Evolutionary conservation across 2,888 invertebrate genomes (phyloP), one percentile per base, ranked within the genome.

Genomic region (Hemicrepidius hirtus): DNA sequence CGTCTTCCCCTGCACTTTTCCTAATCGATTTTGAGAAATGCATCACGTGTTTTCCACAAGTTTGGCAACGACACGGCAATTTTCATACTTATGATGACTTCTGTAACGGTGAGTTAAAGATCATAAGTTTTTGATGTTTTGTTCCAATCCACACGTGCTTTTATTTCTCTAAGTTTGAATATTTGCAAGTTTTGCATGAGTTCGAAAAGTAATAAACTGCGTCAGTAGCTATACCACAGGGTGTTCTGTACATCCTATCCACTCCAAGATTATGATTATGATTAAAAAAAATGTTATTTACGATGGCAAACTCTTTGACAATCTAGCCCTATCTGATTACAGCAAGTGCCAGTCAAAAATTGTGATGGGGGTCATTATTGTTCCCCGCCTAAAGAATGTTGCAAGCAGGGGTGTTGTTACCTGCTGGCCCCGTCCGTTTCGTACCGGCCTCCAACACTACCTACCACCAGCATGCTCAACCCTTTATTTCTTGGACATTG

Each of bases 361-460:
- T 90, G 90, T 83, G 89, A 90, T 79, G 92, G 91, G 78, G 92
- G 92, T 66, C 89, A 91, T 80, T 88, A 91, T 77, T 95, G 95
- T 84, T 91, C 93, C 74, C 89, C 92, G 78, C 92, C 92, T 76
- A 93, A 93, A 87, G 91, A 92, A 84, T 95, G 95, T 86, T 95
- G 95, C 87, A 87, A 87, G 77, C 86, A 88, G 82, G 93, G 89
- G 75, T 90, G 89, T 80, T 89, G 89, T 82, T 91, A 85, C 71
- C 80, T 84, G 32, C 77, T 81, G 68, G 78, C 86, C 84, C 85
- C 76, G 84, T 85, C 76, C 82, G 87, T 76, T 85, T 74, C 74
- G 9, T 88, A 82, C 85, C 89, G 80, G 53, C 81, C 83, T 87
- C 87, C 82, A 80, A 79, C 87, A 79, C 86, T 89, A 21, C 88